Base-by-base conservation (phyloP, 2,888 invertebrate species). In the Acleris holmiana region DNA sequence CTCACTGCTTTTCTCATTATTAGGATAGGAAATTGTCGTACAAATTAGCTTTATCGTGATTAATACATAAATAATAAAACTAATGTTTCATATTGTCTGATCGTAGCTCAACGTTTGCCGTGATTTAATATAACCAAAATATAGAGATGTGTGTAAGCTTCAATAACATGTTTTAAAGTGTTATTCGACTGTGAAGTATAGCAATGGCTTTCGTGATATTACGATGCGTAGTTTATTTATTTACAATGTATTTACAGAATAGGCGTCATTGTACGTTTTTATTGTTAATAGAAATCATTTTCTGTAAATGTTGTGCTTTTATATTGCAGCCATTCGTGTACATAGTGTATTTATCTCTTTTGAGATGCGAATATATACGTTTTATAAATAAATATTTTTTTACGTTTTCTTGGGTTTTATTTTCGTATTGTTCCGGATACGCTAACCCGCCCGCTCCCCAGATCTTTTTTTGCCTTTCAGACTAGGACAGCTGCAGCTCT, bases 351-450 rank as follows among this genome's bases (percentile, higher is more conserved):
- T 35, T 0, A 35, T 49, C 60, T 50, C 55, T 65, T 60, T 65
- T 59, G 65, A 65, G 59, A 55, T 60, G 44, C 49, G 23, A 55
- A 54, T 49, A 54, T 54, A 41, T 64, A 65, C 48, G 54, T 64
- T 64, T 65, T 49, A 60, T 55, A 65, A 57, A 55, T 60, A 65
- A 60, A 65, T 65, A 60, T 65, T 59, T 54, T 55, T 65, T 44
- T 62, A 62, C 19, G 55, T 29, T 61, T 48, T 7, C 18, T 0
- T 4, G 41, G 49, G 25, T 61, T 55, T 56, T 56, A 25, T 41
- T 51, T 29, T 35, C 3, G 35, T 13, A 35, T 3, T 35, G 35
- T 4, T 4, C 35, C 35, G 35, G 35, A 13, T 29, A 13, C 35
- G 13, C 35, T 35, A 8, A 29, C 29, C 35, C 13, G 35, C 13